Percentiles rank a stretch among this genome's conserved stretches.
Evolutionary conservation across 2,797 vertebrate genomes (phyloP).

Genomic region (Psittacula echo): DNA sequence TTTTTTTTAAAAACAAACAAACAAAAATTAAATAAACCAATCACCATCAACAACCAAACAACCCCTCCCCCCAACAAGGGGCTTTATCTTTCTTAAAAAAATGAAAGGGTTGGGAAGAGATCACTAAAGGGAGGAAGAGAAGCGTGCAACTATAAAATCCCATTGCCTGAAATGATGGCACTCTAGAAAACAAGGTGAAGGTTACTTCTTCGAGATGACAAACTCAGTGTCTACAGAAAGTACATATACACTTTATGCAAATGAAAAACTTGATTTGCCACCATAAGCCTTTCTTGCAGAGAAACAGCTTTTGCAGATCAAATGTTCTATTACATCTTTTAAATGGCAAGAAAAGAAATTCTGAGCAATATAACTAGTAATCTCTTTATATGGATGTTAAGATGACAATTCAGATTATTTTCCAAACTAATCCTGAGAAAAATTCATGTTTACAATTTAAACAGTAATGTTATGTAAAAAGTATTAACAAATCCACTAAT

Average conservation of each 20-base stretch:
- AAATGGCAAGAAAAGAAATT: conserved; percentile 74
- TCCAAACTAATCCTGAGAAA: conserved; percentile 82
- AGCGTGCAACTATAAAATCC: conserved; percentile 67
- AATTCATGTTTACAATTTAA: conserved; percentile 83
- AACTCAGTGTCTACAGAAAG: conserved; percentile 74
- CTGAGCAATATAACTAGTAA: conserved; percentile 67
- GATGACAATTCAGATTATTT: conserved; percentile 79
- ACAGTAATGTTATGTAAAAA: conserved; percentile 86
- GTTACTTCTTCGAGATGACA: conserved; percentile 65
- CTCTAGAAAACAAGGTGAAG: conserved; percentile 69
- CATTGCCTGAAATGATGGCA: conserved; percentile 73
- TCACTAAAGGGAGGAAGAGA: conserved; percentile 37
- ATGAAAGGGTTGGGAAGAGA: not conserved
- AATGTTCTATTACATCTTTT: conserved; percentile 70
- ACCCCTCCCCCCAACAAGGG: not conserved
- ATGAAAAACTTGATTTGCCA: conserved; percentile 75
- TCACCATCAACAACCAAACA: not conserved
- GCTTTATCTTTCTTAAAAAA: conserved; percentile 17
- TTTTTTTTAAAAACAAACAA: not conserved
- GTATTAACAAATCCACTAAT: conserved; percentile 86
- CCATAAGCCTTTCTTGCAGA: conserved; percentile 71
- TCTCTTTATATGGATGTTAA: conserved; percentile 76
- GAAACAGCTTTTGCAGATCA: conserved; percentile 71
- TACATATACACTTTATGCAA: conserved; percentile 75
- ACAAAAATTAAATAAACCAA: not conserved